Evolutionary conservation across 2,888 invertebrate species (phyloP).

Genomic region (Lycocerus yunnanus): DNA sequence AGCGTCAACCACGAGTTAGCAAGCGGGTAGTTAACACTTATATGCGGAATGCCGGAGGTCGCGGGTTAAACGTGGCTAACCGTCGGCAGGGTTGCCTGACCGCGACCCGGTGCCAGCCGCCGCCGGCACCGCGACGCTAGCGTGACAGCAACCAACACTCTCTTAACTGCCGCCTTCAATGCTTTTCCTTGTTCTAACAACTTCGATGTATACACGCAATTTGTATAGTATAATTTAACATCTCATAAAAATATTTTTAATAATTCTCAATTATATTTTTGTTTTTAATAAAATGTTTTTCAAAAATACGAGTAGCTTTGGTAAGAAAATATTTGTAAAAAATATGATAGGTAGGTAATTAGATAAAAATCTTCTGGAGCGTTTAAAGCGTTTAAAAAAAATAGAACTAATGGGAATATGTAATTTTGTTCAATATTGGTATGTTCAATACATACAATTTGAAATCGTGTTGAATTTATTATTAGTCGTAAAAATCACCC

Average conservation of each 20-base stretch:
- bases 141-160: slow-evolving; percentile 28
- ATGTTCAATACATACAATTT: slow-evolving; percentile 33
- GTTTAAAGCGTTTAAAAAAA: background rate
- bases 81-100: slow-evolving; percentile 42
- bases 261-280: background rate
- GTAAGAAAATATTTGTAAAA: too few relatives aligned
- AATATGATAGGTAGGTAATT: background rate
- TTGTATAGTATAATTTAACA: slow-evolving; percentile 4
- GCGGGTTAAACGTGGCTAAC: slow-evolving; percentile 42
- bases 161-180: slow-evolving; percentile 28
- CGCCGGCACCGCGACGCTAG: slow-evolving; percentile 36
- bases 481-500: slow-evolving; percentile 13
- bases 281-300: background rate
- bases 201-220: slow-evolving; percentile 16
- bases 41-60: slow-evolving; percentile 47
- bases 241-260: background rate
- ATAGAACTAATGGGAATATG: slow-evolving; percentile 20
- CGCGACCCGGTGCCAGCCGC: slow-evolving; percentile 43
- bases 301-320: background rate
- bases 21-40: slow-evolving; percentile 38
- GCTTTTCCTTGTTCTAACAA: slow-evolving; percentile 25
- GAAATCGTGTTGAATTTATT: slow-evolving; percentile 28
- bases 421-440: slow-evolving; percentile 28
- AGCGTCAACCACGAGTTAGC: slow-evolving; percentile 30
- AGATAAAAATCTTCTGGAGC: background rate